Base-by-base conservation (phyloP, 2,797 vertebrate species). In the Nyctalus aviator region DNA sequence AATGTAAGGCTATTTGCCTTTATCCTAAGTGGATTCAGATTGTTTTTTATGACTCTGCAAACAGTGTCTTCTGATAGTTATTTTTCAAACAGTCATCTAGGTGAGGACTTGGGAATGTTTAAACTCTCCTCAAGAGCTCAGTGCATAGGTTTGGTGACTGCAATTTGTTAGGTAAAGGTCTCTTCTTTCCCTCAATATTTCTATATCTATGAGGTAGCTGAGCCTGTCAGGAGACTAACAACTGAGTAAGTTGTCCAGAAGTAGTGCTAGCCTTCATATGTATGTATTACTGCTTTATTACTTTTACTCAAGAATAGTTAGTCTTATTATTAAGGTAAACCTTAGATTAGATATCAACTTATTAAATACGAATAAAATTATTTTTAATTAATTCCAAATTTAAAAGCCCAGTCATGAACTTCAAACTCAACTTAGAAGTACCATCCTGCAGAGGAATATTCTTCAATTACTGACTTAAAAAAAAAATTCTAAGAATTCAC, bases 311-410 rank as follows among this genome's bases (percentile, higher is more conserved):
- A 92, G 32, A 86, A 73, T 23, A 64, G 83, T 90, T 44, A 79
- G 35, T 81, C 27, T 90, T 37, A 69, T 66, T 77, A 73, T 14
- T 62, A 95, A 93, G 66, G 72, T 75, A 85, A 84, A 69, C 57
- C 62, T 88, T 85, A 72, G 68, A 59, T 71, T 83, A 82, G 59
- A 46, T 83, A 11, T 41, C 57, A 85, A 73, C 23, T 92, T 86
- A 76, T 12, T 89, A 94, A 83, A 64, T 75, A 62, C 27, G 83
- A 90, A 32, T 85, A 12, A 94, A 91, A 62, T 20, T 78, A 6
- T 20, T 92, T n/a, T 11, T 88, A 87, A 92, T 27, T 84, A 95
- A 93, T 79, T 76, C 17, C 86, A 84, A 93, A 6, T 71, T 93
- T 14, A 77, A 91, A 95, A 85, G 37, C 3, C 32, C 62, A 73